Percentiles rank a stretch among this genome's conserved stretches.
These are phyloP conservation scores for Theonella swinhoei DNA, from an alignment of 37 sponge, comb jelly and placozoan genomes.

Conservation along the genomic window DNA sequence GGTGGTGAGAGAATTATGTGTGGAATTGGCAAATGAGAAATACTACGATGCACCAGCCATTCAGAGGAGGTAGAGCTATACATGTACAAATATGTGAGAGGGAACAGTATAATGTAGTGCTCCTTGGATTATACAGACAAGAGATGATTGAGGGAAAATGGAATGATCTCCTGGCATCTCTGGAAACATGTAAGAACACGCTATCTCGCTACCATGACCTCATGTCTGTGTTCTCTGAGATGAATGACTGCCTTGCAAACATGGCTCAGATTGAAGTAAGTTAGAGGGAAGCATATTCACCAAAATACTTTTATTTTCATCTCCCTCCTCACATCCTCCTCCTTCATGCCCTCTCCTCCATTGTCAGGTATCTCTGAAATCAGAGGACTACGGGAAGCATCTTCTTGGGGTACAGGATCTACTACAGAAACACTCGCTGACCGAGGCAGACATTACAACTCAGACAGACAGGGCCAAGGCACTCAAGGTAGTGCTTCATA, in stretches of 20 bases:
- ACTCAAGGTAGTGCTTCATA: slow-evolving; percentile 25
- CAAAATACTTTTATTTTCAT: background rate
- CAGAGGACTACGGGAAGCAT: slow-evolving; percentile 95
- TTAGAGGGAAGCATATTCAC: background rate
- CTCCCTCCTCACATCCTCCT: background rate
- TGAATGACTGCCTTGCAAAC: slow-evolving; percentile 80
- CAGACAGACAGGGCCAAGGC: slow-evolving; percentile 65
- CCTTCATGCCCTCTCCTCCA: background rate
- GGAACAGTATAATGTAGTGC: background rate
- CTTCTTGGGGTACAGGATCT: slow-evolving; percentile 90
- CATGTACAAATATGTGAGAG: too few species aligned
- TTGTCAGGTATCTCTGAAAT: slow-evolving; percentile 72
- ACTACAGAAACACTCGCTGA: slow-evolving; percentile 87
- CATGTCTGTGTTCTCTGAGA: slow-evolving; percentile 84
- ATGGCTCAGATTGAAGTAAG: slow-evolving; percentile 76
- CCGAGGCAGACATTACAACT: slow-evolving; percentile 82
- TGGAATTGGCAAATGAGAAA: slow-evolving; percentile 54
- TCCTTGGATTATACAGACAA: slow-evolving; percentile 17
- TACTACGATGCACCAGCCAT: slow-evolving; percentile 45
- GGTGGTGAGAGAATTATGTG: slow-evolving; percentile 43
- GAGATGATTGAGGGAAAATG: slow-evolving; percentile 61
- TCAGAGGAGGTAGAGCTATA: slow-evolving; percentile 23
- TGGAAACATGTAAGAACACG: slow-evolving; percentile 56
- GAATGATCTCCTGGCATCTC: slow-evolving; percentile 67
- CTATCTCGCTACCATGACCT: slow-evolving; percentile 74